Conservation (phyloP, 2,113 vertebrate species). For the Gnathonemus longibarbis region DNA sequence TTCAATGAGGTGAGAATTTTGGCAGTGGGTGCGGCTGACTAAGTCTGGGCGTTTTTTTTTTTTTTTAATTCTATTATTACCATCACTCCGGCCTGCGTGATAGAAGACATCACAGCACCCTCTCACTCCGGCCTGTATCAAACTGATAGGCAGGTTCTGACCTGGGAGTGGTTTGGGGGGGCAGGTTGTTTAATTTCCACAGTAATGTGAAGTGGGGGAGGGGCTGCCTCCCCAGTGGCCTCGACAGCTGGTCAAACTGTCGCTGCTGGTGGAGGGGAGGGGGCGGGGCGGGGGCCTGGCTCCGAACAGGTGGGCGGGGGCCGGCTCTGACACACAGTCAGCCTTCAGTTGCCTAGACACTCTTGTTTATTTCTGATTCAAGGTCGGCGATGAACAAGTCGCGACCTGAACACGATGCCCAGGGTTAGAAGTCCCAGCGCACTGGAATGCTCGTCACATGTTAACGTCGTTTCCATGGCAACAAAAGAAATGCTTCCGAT, state of each 20-base stretch:
- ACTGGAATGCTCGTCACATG: not conserved
- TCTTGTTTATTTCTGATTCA: constrained; percentile 10
- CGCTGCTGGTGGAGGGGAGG: constrained; percentile 34
- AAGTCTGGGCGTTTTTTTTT: not conserved
- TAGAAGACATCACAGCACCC: not conserved
- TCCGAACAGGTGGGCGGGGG: constrained; percentile 68
- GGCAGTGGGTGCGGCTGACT: not conserved
- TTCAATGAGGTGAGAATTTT: not conserved
- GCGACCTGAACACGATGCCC: not conserved
- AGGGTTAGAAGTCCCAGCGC: not conserved
- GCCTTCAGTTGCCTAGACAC: not conserved
- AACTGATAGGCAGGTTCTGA: not conserved
- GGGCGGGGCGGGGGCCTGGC: constrained; percentile 52
- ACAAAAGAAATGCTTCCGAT: not conserved
- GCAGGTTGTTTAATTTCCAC: not conserved
- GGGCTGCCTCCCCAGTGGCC: not conserved
- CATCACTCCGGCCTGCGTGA: not conserved
- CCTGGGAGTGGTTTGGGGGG: not conserved
- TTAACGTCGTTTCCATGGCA: not conserved
- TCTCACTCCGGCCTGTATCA: not conserved
- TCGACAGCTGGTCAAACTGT: not conserved
- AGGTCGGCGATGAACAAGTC: not conserved
- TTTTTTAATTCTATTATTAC: not conserved
- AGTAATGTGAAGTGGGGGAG: not conserved
- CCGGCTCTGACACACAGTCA: constrained; percentile 40